These are phyloP conservation scores for Drosophila biarmipes DNA, from an alignment of 1,140 invertebrate genomes.

Conservation along the genomic window DNA sequence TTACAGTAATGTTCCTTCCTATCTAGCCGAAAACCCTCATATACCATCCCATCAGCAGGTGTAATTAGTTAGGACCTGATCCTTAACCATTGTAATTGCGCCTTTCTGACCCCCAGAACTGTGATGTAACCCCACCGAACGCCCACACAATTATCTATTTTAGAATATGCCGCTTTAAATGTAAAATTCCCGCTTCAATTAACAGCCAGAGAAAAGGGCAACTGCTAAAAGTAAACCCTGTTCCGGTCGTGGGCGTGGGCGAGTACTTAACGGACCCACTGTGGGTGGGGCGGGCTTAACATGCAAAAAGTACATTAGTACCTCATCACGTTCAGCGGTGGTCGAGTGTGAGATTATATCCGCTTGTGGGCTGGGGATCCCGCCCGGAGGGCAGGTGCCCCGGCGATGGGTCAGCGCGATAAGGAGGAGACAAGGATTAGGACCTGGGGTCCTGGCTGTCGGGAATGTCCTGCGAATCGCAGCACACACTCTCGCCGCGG, in stretches of 20 bases:
- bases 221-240: slow-evolving; percentile 24
- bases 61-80: slow-evolving; percentile 53
- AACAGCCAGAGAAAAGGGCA: slow-evolving; percentile 36
- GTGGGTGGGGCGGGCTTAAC: slow-evolving; percentile 10
- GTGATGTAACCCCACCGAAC: neutral
- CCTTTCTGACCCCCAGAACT: neutral
- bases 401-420: slow-evolving; percentile 39
- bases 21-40: slow-evolving; percentile 14
- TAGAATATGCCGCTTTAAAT: slow-evolving; percentile 53
- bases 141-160: slow-evolving; percentile 53
- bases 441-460: slow-evolving; percentile 1
- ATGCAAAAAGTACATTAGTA: slow-evolving; percentile 75
- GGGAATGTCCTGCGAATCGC: slow-evolving; percentile 8
- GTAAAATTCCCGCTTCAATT: slow-evolving; percentile 48
- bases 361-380: slow-evolving; percentile 16
- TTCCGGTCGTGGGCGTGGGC: slow-evolving; percentile 14
- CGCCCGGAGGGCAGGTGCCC: neutral
- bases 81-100: slow-evolving; percentile 28
- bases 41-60: slow-evolving; percentile 31
- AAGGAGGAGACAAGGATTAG: slow-evolving; percentile 39
- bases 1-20: slow-evolving; percentile 25
- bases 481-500: slow-evolving; percentile 10
- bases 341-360: slow-evolving; percentile 52
- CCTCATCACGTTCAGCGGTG: slow-evolving; percentile 60
- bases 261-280: slow-evolving; percentile 27